Evolutionary conservation across 1,140 invertebrate genomes (phyloP), one percentile per base, ranked within the genome.

Genomic region (Adoxophyes honmai): DNA sequence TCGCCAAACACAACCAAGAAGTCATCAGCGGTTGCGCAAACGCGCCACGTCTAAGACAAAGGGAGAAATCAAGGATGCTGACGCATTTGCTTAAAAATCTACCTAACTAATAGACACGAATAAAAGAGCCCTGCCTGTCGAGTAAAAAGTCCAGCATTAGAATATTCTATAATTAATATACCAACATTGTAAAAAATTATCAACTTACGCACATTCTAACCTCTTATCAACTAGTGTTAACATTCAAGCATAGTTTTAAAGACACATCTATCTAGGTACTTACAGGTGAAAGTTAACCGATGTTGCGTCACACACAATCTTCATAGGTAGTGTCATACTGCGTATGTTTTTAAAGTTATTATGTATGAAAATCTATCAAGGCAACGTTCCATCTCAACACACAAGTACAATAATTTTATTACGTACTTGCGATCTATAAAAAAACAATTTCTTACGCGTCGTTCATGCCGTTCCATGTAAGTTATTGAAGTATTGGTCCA

Each of bases 91-190:
- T 71, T 79, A 79, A 62, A 78, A 78, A 73, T 73, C 70, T 76
- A 78, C 72, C 68, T 80, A 80, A 78, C 66, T 76, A 73, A 73
- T 52, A 35, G 51, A 34, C 33, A 48, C 28, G 42, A 48, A 36
- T 70, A 75, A 70, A 75, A 63, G 65, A 73, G 64, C 70, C 70
- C 67, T 62, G 66, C 68, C 69, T 53, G 59, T 61, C 37, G 69
- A 78, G 77, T 56, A 73, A 78, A 81, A 80, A 81, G 76, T 80
- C 73, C 79, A 82, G 79, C 77, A 82, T 70, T 64, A 53, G 57
- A 59, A 64, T 55, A 59, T 64, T 51, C 52, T 57, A 55, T 48
- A 62, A 68, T 68, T 59, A 72, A 75, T 67, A 67, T 73, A 75
- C 52, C 52, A 59, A 55, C 36, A 52, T 62, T 57, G 65, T 60